Base-by-base conservation (phyloP, 2,113 vertebrate species). In the Epinephelus lanceolatus region DNA sequence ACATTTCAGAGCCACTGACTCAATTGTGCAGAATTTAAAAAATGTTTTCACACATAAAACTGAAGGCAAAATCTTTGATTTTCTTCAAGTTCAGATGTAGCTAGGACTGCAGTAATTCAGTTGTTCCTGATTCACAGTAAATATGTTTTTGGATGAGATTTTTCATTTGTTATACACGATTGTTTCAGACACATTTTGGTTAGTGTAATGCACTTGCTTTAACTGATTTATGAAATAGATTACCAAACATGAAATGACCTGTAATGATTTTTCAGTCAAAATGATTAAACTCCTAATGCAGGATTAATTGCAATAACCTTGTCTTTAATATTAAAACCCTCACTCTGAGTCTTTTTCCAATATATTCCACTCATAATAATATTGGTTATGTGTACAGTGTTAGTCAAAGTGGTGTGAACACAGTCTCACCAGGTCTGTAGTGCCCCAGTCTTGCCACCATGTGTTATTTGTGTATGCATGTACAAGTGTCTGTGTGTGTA, bases 221-320 rank as follows among this genome's bases (percentile, higher is more conserved):
- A 9, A 75, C 11, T 45, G 74, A 65, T 77, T 67, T 30, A 11
- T 49, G 47, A 60, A 85, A 68, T 69, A 60, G 70, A 78, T 49
- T 0, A 68, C 1, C 10, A 42, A 72, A 40, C 3, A 56, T 61
- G 1, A 65, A 42, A 25, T 42, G 13, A 0, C 5, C 2, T 4
- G 52, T 3, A 12, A 37, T 45, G 14, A 23, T 30, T 62, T 72
- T 19, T 53, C 10, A 18, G 1, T 68, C 10, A 25, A 10, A 61
- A n/a, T 21, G 6, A 62, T 12, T 2, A 42, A 60, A 12, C 21
- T 9, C 30, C 49, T 10, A 30, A n/a, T 61, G 10, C 14, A 42
- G 0, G 3, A 57, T 76, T 14, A 23, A 19, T 67, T 45, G n/a
- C 27, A 6, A 69, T 23, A 12, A 59, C 23, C 6, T 59, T 8